Base-by-base conservation (phyloP, 1,140 invertebrate genomes). In the Daktulosphaira vitifoliae region DNA sequence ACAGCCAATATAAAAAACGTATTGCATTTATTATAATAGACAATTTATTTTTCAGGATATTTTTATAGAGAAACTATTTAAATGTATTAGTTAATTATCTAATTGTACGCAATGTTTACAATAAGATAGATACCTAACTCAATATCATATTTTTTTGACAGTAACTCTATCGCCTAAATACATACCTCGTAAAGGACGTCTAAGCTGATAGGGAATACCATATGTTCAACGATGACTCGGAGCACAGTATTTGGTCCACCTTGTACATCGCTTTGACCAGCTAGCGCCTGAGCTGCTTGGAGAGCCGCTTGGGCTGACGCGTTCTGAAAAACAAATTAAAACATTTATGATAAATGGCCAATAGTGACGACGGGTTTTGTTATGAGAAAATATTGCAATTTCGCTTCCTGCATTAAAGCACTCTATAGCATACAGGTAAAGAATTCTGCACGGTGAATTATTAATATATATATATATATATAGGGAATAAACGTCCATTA, bases 191-290 rank as follows among this genome's bases (percentile, higher is more conserved):
- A 89, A 66, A 99, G 83, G 53, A 97, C 90, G 74, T 99, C 96
- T 71, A 99, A 83, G 37, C 93, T 93, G 68, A 99, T 95, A 13
- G 95, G 94, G 76, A 98, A 99, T 66, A 99, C 81, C 86, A 98
- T 90, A 78, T 98, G 93, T 76, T 99, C 96, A 69, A 98, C 87
- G 75, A 98, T 97, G 51, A 98, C 95, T 65, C 96, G 84, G 42
- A 99, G 84, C 59, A 98, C 95, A 23, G 94, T 96, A 75, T 96
- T 96, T 48, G 90, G 91, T 65, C 92, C 91, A 67, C 91, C 91
- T 76, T 91, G 88, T 11, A 86, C 88, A 66, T 89, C 81, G 49
- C 77, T 77, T 68, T 72, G 78, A 66, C 80, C 79, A 4, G 85
- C 85, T 68, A 88, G 82, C 2, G 85, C 83, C 69, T 85, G 83